Conservation (phyloP, 1,140 invertebrate species). For the Sycophila sp. region DNA sequence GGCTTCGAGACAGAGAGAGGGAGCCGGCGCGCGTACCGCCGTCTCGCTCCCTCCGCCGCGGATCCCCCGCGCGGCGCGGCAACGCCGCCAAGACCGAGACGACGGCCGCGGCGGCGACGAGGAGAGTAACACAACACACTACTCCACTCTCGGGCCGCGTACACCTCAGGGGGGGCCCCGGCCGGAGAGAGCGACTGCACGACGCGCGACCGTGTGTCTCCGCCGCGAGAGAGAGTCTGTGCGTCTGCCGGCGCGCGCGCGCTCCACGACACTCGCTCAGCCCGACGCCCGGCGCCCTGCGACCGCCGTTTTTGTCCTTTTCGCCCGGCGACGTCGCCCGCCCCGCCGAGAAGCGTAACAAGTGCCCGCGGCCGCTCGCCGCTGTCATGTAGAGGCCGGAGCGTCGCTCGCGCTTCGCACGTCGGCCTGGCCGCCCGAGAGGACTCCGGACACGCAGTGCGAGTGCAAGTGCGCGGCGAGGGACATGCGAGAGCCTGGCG, state of each 20-base stretch:
- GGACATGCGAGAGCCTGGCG: background rate
- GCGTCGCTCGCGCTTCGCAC: background rate
- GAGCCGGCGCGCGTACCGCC: background rate
- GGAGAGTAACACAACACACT: constrained; percentile 28
- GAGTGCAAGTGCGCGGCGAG: background rate
- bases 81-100: constrained; percentile 29
- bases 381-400: background rate
- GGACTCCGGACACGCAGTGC: no score
- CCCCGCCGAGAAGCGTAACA: background rate
- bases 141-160: constrained; percentile 24
- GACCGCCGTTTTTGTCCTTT: background rate
- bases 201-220: constrained; percentile 24
- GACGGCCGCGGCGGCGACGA: background rate
- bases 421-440: no score
- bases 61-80: constrained; percentile 29
- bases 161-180: constrained; percentile 18
- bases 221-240: no score
- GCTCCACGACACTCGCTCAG: background rate
- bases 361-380: background rate
- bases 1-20: constrained; percentile 17
- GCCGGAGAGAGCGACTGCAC: constrained; percentile 10
- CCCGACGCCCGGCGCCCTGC: background rate
- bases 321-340: background rate
- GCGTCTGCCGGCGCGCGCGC: constrained; percentile 8
- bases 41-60: background rate